Evolutionary conservation across 2,888 invertebrate species (phyloP).

Genomic region (Oligia fasciuncula): DNA sequence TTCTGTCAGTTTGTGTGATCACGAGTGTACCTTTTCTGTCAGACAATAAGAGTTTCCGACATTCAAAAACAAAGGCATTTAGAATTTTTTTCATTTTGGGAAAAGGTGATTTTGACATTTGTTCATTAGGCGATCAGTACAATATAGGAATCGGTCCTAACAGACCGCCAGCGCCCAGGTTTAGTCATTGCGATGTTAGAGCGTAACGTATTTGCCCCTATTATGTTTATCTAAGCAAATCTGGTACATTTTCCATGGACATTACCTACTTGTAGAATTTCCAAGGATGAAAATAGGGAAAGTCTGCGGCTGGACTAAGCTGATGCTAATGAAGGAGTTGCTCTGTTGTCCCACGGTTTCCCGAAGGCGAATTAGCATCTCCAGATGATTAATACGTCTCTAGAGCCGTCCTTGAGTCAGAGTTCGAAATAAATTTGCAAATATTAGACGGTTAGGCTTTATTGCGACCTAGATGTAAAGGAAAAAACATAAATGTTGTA

Average conservation of each 20-base stretch:
- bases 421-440: conserved; percentile 26
- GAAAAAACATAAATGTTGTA: conserved; percentile 2
- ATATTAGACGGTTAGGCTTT: background rate
- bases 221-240: background rate
- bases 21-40: too few species aligned
- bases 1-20: too few species aligned
- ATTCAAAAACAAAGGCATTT: too few species aligned
- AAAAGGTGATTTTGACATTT: too few species aligned
- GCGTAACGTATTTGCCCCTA: background rate
- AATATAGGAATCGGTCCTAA: too few species aligned
- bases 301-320: background rate
- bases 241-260: background rate
- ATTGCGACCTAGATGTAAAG: conserved; percentile 13
- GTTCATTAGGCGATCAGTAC: too few species aligned
- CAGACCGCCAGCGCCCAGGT: background rate
- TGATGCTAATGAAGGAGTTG: background rate
- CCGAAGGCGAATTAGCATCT: background rate
- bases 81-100: too few species aligned
- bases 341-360: background rate
- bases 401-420: conserved; percentile 12
- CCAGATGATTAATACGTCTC: background rate
- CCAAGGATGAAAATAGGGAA: background rate
- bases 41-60: too few species aligned
- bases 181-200: background rate
- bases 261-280: background rate